Evolutionary conservation across 2,888 invertebrate species (phyloP).

Genomic region (Andrena trimmerana): DNA sequence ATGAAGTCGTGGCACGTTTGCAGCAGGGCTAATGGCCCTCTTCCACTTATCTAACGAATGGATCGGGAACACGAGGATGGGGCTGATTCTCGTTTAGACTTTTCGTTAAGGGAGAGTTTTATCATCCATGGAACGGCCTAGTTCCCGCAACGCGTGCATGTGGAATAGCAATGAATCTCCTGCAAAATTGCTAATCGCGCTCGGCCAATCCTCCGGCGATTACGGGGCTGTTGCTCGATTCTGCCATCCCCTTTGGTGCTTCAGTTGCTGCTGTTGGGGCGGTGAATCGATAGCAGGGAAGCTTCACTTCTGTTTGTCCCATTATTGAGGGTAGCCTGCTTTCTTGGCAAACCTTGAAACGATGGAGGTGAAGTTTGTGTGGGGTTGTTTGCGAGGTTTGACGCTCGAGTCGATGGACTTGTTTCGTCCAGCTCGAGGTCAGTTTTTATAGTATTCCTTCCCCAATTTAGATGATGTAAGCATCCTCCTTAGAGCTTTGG

Average conservation of each 20-base stretch:
- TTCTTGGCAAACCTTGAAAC: too few species aligned
- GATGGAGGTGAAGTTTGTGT: too few species aligned
- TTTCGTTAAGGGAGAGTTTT: constrained; percentile 10
- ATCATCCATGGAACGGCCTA: constrained; percentile 26
- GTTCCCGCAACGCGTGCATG: constrained; percentile 37
- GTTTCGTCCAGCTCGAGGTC: too few species aligned
- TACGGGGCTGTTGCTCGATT: constrained; percentile 14
- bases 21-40: constrained; percentile 1
- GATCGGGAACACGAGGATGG: constrained; percentile 11
- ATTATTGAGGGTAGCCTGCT: neutral
- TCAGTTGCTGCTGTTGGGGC: neutral
- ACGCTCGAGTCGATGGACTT: too few species aligned
- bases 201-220: constrained; percentile 42
- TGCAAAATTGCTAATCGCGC: constrained; percentile 46
- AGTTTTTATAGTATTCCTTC: too few species aligned
- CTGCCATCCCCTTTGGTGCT: neutral
- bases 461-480: too few species aligned
- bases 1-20: neutral
- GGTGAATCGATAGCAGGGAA: neutral
- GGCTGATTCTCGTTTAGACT: neutral
- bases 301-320: constrained; percentile 5
- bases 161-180: constrained; percentile 42
- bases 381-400: too few species aligned
- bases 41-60: constrained; percentile 6
- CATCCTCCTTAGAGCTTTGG: too few species aligned